Conservation (phyloP, 1,140 invertebrate species). For the Acromyrmex echinatior region DNA sequence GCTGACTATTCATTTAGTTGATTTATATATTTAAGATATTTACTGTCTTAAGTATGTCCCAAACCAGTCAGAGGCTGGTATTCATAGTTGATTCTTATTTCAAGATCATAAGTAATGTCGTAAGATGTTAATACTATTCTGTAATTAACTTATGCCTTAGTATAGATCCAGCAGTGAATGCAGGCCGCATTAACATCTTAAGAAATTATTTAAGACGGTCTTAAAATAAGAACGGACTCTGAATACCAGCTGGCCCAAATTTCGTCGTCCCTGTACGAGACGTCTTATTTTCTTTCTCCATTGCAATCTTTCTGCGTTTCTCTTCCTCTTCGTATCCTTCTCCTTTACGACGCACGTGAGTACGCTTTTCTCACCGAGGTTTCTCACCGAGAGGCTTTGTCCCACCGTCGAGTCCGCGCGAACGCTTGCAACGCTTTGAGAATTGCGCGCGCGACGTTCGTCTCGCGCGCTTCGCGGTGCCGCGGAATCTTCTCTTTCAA, state of each 20-base stretch:
- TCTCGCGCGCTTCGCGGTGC: conserved; percentile 13
- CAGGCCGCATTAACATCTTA: no score
- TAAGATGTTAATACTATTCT: no score
- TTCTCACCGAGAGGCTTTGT: conserved; percentile 72
- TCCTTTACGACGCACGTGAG: conserved; percentile 5
- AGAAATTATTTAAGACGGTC: no score
- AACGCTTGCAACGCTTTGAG: conserved; percentile 27
- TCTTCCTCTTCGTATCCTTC: conserved; percentile 46
- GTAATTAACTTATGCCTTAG: no score
- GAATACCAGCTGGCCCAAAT: not conserved
- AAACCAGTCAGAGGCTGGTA: no score
- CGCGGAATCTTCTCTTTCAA: conserved; percentile 45
- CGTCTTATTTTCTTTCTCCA: conserved; percentile 19
- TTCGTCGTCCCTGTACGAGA: not conserved
- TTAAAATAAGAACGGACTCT: no score
- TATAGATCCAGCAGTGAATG: no score
- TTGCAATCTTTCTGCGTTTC: conserved; percentile 49
- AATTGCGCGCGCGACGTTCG: conserved; percentile 42
- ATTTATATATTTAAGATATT: no score
- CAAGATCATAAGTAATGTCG: no score
- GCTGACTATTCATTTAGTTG: not conserved
- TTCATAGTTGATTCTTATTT: no score
- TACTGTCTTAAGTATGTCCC: no score
- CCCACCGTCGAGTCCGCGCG: conserved; percentile 27
- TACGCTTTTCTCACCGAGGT: conserved; percentile 56